Percentiles rank a stretch among this genome's conserved stretches.
These are phyloP conservation scores for Theristus sp. DNA, from an alignment of 2,888 invertebrate species.

Conservation along the genomic window DNA sequence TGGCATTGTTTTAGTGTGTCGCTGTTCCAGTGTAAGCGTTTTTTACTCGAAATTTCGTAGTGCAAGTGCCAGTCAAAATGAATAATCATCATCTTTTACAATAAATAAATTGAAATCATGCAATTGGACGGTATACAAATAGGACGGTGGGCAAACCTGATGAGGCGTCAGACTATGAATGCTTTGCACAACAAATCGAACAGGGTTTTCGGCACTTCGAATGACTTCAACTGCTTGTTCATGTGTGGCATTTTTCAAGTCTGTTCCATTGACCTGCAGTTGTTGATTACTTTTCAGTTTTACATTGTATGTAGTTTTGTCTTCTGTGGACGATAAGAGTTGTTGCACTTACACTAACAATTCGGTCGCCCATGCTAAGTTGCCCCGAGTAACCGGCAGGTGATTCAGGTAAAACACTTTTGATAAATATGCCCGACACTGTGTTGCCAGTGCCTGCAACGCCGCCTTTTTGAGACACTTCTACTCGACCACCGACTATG, in stretches of 20 bases:
- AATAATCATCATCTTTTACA: too few species aligned
- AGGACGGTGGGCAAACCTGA: too few species aligned
- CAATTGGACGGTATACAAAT: too few species aligned
- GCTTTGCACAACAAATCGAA: constrained; percentile 71
- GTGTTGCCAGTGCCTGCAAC: constrained; percentile 30
- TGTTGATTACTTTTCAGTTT: not conserved
- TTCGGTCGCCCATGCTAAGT: constrained; percentile 37
- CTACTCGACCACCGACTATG: constrained; percentile 82
- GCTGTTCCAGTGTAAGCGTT: too few species aligned
- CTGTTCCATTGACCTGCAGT: constrained; percentile 58
- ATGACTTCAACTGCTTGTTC: constrained; percentile 85
- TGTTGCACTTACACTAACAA: constrained; percentile 32
- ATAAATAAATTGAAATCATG: too few species aligned
- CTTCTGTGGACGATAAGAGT: not conserved
- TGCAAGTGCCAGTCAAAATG: too few species aligned
- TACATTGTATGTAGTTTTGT: not conserved
- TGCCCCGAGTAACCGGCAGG: constrained; percentile 72
- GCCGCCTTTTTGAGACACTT: constrained; percentile 26
- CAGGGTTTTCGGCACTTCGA: constrained; percentile 66
- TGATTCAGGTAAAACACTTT: constrained; percentile 77
- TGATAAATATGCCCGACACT: constrained; percentile 87
- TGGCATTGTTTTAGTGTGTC: too few species aligned
- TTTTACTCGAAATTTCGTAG: too few species aligned
- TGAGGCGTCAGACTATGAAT: constrained; percentile 31
- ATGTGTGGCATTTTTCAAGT: constrained; percentile 72